Conservation (phyloP, 2,888 invertebrate species). For the Aleiodes leptofemur region DNA sequence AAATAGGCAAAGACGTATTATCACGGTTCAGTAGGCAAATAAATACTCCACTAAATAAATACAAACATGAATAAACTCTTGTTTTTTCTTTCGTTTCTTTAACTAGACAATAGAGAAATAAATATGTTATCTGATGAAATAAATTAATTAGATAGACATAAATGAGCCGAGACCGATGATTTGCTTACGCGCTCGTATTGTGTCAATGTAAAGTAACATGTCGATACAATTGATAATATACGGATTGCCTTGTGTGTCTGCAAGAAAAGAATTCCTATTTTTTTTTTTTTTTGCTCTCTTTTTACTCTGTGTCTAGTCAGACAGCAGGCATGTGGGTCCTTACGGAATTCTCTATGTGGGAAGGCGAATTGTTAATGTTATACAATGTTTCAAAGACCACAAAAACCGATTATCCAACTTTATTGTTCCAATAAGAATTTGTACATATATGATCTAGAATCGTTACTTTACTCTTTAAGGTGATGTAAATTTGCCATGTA, state of each 20-base stretch:
- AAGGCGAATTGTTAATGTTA: slow-evolving; percentile 18
- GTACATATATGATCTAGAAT: not conserved
- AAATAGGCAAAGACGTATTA: slow-evolving; percentile 27
- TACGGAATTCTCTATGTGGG: slow-evolving; percentile 2
- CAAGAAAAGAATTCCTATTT: not conserved
- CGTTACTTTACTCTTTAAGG: slow-evolving; percentile 20
- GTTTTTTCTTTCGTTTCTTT: not conserved
- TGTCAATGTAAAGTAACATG: slow-evolving; percentile 24
- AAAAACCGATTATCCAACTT: not conserved
- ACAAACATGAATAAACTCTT: too few species aligned
- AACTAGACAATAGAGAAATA: slow-evolving; percentile 40
- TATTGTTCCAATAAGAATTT: not conserved
- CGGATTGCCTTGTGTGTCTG: not conserved
- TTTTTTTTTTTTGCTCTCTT: not conserved
- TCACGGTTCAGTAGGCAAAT: slow-evolving; percentile 34
- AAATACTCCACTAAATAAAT: not conserved
- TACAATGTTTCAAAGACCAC: not conserved
- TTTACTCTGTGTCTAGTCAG: too few species aligned
- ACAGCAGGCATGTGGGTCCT: slow-evolving; percentile 11
- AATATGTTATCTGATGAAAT: slow-evolving; percentile 26
- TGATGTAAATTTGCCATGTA: slow-evolving; percentile 56
- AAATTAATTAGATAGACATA: slow-evolving; percentile 34
- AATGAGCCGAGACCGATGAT: slow-evolving; percentile 25
- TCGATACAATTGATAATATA: slow-evolving; percentile 33
- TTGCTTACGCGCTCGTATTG: slow-evolving; percentile 27